Evolutionary conservation across 2,113 vertebrate species (phyloP), one percentile per base, ranked within the genome.

Genomic region (Periophthalmodon schlosseri): DNA sequence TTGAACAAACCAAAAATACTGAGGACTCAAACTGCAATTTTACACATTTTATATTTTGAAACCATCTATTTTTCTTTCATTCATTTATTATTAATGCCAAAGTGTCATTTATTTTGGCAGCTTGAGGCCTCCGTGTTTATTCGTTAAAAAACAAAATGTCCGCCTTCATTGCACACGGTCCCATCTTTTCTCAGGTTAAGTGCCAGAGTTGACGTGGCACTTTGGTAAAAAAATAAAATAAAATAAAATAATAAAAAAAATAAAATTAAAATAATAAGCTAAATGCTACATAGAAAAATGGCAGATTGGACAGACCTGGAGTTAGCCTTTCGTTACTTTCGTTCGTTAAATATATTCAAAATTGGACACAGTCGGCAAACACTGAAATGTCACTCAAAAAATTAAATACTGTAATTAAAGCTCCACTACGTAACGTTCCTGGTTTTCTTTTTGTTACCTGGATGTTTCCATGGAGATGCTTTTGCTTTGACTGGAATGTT

Each of bases 151-250:
- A 70, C 56, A 66, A 34, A 70, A 73, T 60, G 47, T 77, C 21
- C 57, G 56, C 64, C 57, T 81, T 71, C 82, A 92, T 88, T 89
- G 87, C 89, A 91, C 88, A 81, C 68, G 70, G 80, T 83, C 86
- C 91, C 86, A 70, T 76, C 66, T 84, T 73, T 76, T 84, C 63
- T 77, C 67, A 80, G 82, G 56, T 11, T 76, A 83, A 87, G 85
- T 83, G 84, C 79, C 74, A 63, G 70, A 20, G 15, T 76, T 77
- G 47, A 52, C 7, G 20, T 46, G 28, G 61, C 72, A 70, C 68
- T 33, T 72, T 20, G 34, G 68, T 12, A 20, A 46, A 39, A 67
- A 34, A 5, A 33, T n/a, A 20, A 76, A 60, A 6, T 10, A 21
- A 74, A 64, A n/a, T 23, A 60, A 23, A 74, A 68, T 28, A 28